Evolutionary conservation across 2,113 vertebrate genomes (phyloP).

Genomic region (Tachycineta bicolor): DNA sequence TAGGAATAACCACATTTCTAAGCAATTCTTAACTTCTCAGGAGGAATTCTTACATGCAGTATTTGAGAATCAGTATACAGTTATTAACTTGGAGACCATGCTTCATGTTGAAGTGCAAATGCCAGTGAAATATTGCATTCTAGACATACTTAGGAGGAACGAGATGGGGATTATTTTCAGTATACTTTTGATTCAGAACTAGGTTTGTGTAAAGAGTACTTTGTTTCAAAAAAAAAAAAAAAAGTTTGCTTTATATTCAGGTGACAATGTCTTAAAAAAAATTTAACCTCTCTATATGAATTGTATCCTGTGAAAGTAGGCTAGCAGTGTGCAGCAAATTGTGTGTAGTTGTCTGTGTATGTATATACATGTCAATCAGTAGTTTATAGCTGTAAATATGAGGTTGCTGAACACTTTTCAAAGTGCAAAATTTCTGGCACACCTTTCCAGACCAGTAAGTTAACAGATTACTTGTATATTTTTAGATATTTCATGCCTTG

Average conservation of each 20-base stretch:
- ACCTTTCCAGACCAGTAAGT: neutral
- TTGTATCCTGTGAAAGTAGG: neutral
- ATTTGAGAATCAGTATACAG: neutral
- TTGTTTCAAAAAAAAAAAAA: neutral
- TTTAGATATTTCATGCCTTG: neutral
- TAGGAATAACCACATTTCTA: neutral
- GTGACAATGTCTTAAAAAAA: constrained; percentile 1
- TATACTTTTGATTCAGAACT: neutral
- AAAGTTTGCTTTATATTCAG: neutral
- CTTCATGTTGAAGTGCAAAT: constrained; percentile 53
- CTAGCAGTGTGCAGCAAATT: neutral
- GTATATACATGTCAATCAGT: neutral
- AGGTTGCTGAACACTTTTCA: neutral
- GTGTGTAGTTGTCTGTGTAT: neutral
- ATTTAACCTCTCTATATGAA: neutral
- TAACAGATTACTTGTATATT: neutral
- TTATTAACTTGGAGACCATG: constrained; percentile 3
- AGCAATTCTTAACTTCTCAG: constrained; percentile 19
- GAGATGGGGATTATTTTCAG: neutral
- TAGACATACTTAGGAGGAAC: neutral
- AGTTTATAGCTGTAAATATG: neutral
- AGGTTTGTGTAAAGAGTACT: neutral
- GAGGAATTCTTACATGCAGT: neutral
- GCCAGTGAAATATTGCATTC: neutral
- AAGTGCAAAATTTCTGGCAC: neutral